Base-by-base conservation (phyloP, 1,140 invertebrate species). In the Zaprionus ghesquierei region DNA sequence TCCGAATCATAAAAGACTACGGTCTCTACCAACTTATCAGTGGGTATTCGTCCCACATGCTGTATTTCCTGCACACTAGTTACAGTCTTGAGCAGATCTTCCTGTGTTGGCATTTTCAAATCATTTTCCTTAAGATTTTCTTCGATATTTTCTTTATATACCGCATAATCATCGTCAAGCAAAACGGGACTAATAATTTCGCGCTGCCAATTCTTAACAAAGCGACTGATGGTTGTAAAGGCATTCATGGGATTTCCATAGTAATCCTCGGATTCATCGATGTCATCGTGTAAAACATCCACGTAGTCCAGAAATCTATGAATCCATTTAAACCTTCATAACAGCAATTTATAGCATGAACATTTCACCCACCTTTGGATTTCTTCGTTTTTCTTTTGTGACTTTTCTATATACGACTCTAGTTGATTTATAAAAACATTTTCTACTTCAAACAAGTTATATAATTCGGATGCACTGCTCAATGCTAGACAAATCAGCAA, bases 21-120 rank as follows among this genome's bases (percentile, higher is more conserved):
- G 3, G 98, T 98, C 51, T 95, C 93, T 1, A 98, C 97, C 65
- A 99, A 93, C 33, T 97, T 95, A 1, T 94, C 93, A 8, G 98
- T 99, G 99, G 5, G 97, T 98, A 81, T 98, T 46, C 18, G 18
- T 12, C 18, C 12, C 6, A 41, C 2, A 2, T n/a, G n/a, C n/a
- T 41, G 35, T 3, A 15, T 5, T 15, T 41, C n/a, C n/a, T 15
- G 6, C 2, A 15, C 2, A 20, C 98, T 98, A n/a, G 95, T 95
- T 8, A 97, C 97, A 9, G 98, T 98, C 1, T 98, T 98, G 76
- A 95, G 95, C 31, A 99, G 93, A 93, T 99, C 98, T 90, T 98
- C 96, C 50, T 96, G 94, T 0, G 95, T 95, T 1, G 97, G 97
- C 4, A 44, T 12, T 3, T 95, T 29, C 0, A 81, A 33, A 0